Evolutionary conservation across 2,888 invertebrate genomes (phyloP).

Genomic region (Xestia sexstrigata): DNA sequence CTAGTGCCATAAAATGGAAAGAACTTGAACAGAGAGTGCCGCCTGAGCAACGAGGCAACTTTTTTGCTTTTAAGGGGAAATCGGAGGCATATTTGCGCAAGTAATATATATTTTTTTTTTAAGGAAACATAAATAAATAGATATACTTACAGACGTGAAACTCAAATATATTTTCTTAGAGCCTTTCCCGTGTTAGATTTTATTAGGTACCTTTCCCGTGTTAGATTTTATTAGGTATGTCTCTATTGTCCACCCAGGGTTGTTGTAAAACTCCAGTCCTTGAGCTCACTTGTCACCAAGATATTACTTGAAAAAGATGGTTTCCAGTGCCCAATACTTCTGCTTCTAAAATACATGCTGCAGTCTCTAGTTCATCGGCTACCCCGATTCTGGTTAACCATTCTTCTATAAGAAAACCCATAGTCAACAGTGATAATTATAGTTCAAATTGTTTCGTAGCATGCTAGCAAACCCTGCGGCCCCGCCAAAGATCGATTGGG

Average conservation of each 20-base stretch:
- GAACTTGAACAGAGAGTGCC: constrained; percentile 81
- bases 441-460: constrained; percentile 65
- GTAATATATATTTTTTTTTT: constrained; percentile 64
- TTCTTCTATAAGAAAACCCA: neutral
- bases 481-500: constrained; percentile 85
- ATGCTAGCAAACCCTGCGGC: constrained; percentile 78
- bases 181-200: neutral
- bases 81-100: constrained; percentile 80
- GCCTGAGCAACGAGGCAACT: constrained; percentile 76
- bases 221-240: neutral
- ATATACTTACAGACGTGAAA: too few species aligned
- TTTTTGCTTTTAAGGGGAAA: constrained; percentile 82
- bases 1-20: constrained; percentile 80
- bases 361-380: neutral
- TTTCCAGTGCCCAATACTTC: neutral
- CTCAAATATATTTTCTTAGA: neutral
- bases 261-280: neutral
- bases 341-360: constrained; percentile 4
- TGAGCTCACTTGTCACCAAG: constrained; percentile 7
- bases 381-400: neutral
- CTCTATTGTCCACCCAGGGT: neutral
- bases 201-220: neutral
- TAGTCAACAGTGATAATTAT: neutral
- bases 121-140: too few species aligned
- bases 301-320: neutral